Percentiles rank a stretch among this genome's conserved stretches.
Evolutionary conservation across 2,888 invertebrate genomes (phyloP).

Genomic region (Matsumyia berberina): DNA sequence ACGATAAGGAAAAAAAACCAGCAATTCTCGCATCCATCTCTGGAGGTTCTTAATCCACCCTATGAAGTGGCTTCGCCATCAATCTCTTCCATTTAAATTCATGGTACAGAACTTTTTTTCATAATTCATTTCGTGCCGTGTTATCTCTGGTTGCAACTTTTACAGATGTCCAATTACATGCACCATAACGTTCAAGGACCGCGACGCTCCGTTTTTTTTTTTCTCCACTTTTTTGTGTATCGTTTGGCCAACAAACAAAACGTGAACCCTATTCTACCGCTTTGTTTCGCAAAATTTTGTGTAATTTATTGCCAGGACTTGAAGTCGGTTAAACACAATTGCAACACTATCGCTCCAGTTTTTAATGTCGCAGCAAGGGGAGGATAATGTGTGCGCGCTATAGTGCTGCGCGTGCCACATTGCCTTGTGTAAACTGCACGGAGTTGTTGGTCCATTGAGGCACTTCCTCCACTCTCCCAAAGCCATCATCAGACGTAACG

Average conservation of each 20-base stretch:
- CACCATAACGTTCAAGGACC: conserved; percentile 72
- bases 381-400: conserved; percentile 71
- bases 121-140: conserved; percentile 61
- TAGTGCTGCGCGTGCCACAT: conserved; percentile 73
- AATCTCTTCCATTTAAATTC: conserved; percentile 69
- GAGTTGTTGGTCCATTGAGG: conserved; percentile 68
- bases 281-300: conserved; percentile 68
- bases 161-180: conserved; percentile 76
- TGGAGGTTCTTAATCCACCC: conserved; percentile 22
- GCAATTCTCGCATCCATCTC: neutral
- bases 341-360: conserved; percentile 75
- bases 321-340: conserved; percentile 76
- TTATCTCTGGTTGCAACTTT: conserved; percentile 73
- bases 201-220: conserved; percentile 48
- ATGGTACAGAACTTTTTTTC: conserved; percentile 37
- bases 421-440: conserved; percentile 63
- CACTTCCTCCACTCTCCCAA: conserved; percentile 42
- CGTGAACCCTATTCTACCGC: conserved; percentile 65
- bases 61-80: conserved; percentile 46
- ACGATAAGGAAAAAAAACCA: neutral
- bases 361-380: conserved; percentile 72
- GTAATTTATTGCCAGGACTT: conserved; percentile 76
- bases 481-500: conserved; percentile 57
- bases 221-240: conserved; percentile 20
- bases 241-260: conserved; percentile 63